Base-by-base conservation (phyloP, 2,888 invertebrate species). In the Platyscelio sp. region DNA sequence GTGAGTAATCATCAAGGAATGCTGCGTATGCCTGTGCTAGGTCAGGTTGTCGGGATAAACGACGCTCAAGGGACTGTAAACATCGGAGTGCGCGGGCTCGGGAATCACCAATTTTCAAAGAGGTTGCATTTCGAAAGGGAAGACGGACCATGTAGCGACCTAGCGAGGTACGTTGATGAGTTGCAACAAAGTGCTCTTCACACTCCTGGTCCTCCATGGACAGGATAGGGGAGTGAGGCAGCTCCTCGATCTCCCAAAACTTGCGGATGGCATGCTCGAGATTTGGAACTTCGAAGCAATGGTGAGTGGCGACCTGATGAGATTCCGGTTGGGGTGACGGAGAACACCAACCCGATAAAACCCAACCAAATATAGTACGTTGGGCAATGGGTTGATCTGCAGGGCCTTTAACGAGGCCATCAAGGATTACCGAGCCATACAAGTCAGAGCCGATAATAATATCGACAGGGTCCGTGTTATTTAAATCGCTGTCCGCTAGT, bases 341-440 rank as follows among this genome's bases (percentile, higher is more conserved):
- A 15, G 26, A 7, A 26, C 15, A 2, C 26, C 38, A 38, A 15
- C 38, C 51, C 1, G 67, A 68, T 13, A 68, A 13, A 0, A 68
- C 26, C 67, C 67, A 68, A 2, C 67, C 67, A 13, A 68, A 68
- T 1, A 68, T 13, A 2, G 51, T 68, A 15, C 43, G 40, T 15
- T 68, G 51, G 2, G 26, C 67, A 27, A 29, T 22, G 7, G 67
- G 67, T 29, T 51, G 26, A 13, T 18, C 5, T 1, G 33, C 3
- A 43, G 26, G 2, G 20, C 51, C 67, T 51, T 38, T 68, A 20
- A 27, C 6, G 24, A 68, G 20, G 15, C 67, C 67, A 7, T 51
- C 33, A 4, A 33, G 51, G 15, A 68, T 1, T 2, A 54, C 15
- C 1, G 6, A 33, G 1, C 51, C 51, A 49, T 51, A 54, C 13